phyloP scores from a whole-genome alignment of 64 coral and sea anemone species.

The Porites lutea region DNA sequence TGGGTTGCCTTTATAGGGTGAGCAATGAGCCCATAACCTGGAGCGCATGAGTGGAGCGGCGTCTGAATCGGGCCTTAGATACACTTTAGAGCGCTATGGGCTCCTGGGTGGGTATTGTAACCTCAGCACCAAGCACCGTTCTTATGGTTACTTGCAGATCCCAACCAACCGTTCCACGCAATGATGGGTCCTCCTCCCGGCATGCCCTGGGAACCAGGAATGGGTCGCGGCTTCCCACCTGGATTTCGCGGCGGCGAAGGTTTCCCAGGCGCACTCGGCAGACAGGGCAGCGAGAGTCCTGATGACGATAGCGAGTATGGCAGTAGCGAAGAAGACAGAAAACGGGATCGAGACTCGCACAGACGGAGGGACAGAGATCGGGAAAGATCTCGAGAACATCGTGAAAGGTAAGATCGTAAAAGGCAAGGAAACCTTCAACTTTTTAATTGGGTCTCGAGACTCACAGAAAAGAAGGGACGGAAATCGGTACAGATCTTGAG shows the following conservation, averaged over 20 bases:
- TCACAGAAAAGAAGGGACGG: too few species aligned
- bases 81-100: too few species aligned
- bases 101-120: not conserved
- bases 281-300: conserved; percentile 67
- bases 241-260: conserved; percentile 45
- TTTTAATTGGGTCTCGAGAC: not conserved
- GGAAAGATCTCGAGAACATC: conserved; percentile 73
- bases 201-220: conserved; percentile 54
- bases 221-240: conserved; percentile 66
- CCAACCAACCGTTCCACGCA: conserved; percentile 53
- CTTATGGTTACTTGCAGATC: conserved; percentile 45
- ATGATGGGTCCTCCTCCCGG: conserved; percentile 78
- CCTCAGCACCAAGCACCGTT: not conserved
- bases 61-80: too few species aligned
- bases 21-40: too few species aligned
- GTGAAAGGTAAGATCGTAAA: conserved; percentile 16
- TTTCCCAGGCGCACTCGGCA: conserved; percentile 37
- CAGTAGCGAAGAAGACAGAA: conserved; percentile 61
- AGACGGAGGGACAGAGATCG: conserved; percentile 62
- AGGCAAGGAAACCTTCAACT: too few species aligned
- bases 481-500: conserved; percentile 34
- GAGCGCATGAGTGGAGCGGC: too few species aligned
- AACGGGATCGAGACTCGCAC: conserved; percentile 66
- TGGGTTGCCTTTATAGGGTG: too few species aligned
- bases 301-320: conserved; percentile 64